Evolutionary conservation across 2,888 invertebrate genomes (phyloP), one percentile per base, ranked within the genome.

Genomic region (Lasius platythorax): DNA sequence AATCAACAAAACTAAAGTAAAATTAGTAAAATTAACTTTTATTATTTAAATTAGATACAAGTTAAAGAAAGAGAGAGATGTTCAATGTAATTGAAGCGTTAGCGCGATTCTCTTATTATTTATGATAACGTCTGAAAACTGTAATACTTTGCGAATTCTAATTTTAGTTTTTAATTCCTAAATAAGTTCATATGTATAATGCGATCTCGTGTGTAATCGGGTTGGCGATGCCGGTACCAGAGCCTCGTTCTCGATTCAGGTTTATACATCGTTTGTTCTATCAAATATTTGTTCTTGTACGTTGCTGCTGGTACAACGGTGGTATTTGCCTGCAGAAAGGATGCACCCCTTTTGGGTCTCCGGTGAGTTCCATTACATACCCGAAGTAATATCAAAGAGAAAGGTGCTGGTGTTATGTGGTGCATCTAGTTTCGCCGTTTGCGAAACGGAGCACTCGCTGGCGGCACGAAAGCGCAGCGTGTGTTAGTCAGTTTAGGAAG

Each of bases 311-410:
- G 79, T 79, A 72, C 43, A 72, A 72, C 73, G 15, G 73, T 46
- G 79, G 58, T 79, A 73, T 79, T 79, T 79, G 73, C 58, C 58
- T 58, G 58, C 18, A 50, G 79, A 79, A 79, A 79, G 73, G 79
- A 72, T 72, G 73, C 73, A 79, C 56, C 73, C 56, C 73, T 79
- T 73, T 79, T n/a, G 76, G 40, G 67, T 79, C 58, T 43, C 58
- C n/a, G 43, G 43, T 23, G 43, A 72, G 79, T 58, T 79, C 79
- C 74, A 79, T 79, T 79, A 79, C 74, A 79, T 72, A 58, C 79
- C 33, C 79, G 79, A 79, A 79, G 58, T 79, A 79, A 79, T 73
- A 56, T 73, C 74, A 73, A 79, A 72, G 79, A 79, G 79, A 50
- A 6, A 79, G 33, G 33, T 40, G 33, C 53, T 43, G 79, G 58